Base-by-base conservation (phyloP, 2,888 invertebrate genomes). In the Scelioninae gen. 2 region DNA sequence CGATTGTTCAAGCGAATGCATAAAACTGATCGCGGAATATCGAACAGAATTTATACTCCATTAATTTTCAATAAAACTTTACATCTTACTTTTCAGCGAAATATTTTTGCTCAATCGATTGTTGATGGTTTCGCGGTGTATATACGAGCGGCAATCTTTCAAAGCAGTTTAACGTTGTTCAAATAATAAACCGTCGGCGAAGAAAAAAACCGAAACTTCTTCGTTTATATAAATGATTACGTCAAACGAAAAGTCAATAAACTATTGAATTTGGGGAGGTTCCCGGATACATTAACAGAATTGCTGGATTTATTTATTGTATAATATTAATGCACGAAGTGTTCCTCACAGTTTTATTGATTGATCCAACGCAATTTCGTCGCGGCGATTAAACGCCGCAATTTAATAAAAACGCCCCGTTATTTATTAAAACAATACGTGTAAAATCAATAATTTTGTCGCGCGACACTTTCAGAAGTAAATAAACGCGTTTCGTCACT, bases 131-230 rank as follows among this genome's bases (percentile, higher is more conserved):
- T 10, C 46, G 15, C 31, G 25, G 13, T 41, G 10, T 37, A 19
- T 43, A 31, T 28, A 39, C 41, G 18, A 53, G 6, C 15, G 11
- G 35, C 45, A 48, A 60, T 60, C 60, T 60, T 48, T 60, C 48
- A 46, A 35, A 60, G 25, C 37, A 46, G 25, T 60, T 60, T 25
- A 39, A 60, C 46, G 19, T 60, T 60, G 25, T 48, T 48, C 28
- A 33, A 45, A 45, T 6, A 33, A 37, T 53, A 53, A 39, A 55
- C 13, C 15, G n/a, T 15, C 15, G 18, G 19, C 6, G 35, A 13
- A 7, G 15, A 25, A 37, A 53, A 37, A 25, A n/a, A n/a, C n/a
- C n/a, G n/a, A n/a, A n/a, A n/a, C n/a, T 55, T 35, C 28, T 13
- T 4, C 46, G 15, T 48, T 28, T 13, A 25, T 22, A 13, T 7